Conservation (phyloP, 2,797 vertebrate genomes). For the Galago senegalensis region DNA sequence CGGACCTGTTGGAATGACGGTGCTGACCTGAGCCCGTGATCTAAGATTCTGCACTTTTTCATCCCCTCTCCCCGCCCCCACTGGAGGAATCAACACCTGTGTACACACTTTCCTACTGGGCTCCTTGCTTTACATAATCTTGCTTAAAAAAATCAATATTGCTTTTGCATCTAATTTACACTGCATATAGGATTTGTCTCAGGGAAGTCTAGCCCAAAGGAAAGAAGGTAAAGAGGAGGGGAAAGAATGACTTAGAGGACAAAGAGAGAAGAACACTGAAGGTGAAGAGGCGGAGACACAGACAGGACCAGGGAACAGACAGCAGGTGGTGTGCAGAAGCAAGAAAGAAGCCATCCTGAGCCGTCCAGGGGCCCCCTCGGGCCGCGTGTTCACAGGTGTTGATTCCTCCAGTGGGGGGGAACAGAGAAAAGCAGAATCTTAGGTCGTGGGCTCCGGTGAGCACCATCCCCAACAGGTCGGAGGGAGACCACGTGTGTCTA, state of each 20-base stretch:
- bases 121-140: constrained; percentile 55
- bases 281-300: not conserved
- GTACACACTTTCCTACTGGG: not conserved
- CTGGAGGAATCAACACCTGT: not conserved
- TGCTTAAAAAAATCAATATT: constrained; percentile 73
- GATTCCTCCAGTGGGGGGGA: not conserved
- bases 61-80: accelerated
- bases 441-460: not conserved
- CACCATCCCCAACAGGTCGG: not conserved
- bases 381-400: not conserved
- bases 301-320: not conserved
- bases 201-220: not conserved
- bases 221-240: not conserved
- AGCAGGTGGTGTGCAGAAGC: not conserved
- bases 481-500: not conserved
- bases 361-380: not conserved
- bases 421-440: not conserved
- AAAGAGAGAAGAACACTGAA: not conserved
- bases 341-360: not conserved
- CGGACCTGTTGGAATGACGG: not conserved
- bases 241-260: not conserved
- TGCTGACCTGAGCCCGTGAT: not conserved
- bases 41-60: not conserved
- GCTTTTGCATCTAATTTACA: constrained; percentile 61
- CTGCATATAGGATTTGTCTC: not conserved